Evolutionary conservation across 1,140 invertebrate species (phyloP).

Genomic region (Zaprionus vittiger): DNA sequence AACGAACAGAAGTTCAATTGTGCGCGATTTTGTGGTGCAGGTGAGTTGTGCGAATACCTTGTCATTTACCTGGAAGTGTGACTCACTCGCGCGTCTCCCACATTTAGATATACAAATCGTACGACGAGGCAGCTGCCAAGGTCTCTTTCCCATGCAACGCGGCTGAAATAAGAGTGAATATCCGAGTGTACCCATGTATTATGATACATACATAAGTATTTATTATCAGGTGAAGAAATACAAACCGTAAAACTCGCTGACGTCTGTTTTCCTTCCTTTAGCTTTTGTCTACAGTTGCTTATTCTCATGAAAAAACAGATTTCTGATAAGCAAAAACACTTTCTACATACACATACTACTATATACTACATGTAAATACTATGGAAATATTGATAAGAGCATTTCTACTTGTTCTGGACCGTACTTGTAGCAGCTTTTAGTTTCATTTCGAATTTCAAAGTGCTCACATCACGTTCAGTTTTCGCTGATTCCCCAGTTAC

Average conservation of each 20-base stretch:
- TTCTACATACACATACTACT: conserved; percentile 3
- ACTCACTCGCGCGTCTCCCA: conserved; percentile 9
- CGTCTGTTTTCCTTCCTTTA: conserved; percentile 17
- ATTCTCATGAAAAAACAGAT: conserved; percentile 20
- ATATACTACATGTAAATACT: conserved; percentile 1
- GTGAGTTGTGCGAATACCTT: conserved; percentile 75
- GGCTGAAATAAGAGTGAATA: conserved; percentile 46
- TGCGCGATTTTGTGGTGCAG: conserved; percentile 86
- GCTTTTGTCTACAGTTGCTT: neutral
- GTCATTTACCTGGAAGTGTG: neutral
- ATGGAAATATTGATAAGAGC: conserved; percentile 28
- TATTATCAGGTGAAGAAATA: conserved; percentile 20
- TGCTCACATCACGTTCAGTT: conserved; percentile 19
- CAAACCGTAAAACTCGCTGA: conserved; percentile 10
- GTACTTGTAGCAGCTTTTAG: conserved; percentile 23
- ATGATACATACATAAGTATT: conserved; percentile 12
- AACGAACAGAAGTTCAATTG: conserved; percentile 87
- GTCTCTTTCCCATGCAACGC: conserved; percentile 73
- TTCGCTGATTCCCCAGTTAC: neutral
- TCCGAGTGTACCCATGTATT: conserved; percentile 1
- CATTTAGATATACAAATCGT: conserved; percentile 75
- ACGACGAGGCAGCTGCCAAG: conserved; percentile 71
- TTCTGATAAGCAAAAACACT: conserved; percentile 10
- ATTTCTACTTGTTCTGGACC: conserved; percentile 1
- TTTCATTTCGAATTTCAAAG: conserved; percentile 36